Evolutionary conservation across 2,113 vertebrate genomes (phyloP).

Genomic region (Pipra filicauda): DNA sequence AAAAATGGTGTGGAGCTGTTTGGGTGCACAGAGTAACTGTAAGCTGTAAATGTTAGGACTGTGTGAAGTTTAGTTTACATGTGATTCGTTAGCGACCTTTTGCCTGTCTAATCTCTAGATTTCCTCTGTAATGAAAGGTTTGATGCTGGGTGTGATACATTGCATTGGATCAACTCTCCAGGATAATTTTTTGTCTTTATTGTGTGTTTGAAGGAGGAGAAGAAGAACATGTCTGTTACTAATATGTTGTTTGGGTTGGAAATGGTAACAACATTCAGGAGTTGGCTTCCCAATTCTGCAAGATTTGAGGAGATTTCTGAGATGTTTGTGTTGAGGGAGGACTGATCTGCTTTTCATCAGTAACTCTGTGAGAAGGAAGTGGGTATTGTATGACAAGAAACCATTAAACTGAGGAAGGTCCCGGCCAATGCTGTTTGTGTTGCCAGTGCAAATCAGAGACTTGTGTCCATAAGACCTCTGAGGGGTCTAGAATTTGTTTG

Average conservation of each 20-base stretch:
- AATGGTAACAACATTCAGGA: neutral
- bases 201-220: neutral
- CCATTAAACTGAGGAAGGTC: neutral
- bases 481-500: neutral
- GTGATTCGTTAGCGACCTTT: neutral
- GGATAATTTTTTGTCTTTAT: neutral
- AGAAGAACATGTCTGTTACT: neutral
- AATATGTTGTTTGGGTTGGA: neutral
- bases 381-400: fast-evolving
- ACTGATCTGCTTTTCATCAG: neutral
- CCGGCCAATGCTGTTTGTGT: neutral
- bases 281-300: neutral
- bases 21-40: neutral
- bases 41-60: neutral
- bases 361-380: neutral
- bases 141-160: neutral
- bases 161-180: neutral
- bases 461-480: neutral
- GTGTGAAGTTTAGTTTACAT: neutral
- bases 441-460: neutral
- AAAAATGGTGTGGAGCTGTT: neutral
- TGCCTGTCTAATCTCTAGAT: neutral
- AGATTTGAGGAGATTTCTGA: neutral
- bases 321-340: neutral
- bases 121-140: neutral